These are phyloP conservation scores for Ptilonorhynchus violaceus DNA, from an alignment of 2,113 vertebrate genomes.

Conservation along the genomic window DNA sequence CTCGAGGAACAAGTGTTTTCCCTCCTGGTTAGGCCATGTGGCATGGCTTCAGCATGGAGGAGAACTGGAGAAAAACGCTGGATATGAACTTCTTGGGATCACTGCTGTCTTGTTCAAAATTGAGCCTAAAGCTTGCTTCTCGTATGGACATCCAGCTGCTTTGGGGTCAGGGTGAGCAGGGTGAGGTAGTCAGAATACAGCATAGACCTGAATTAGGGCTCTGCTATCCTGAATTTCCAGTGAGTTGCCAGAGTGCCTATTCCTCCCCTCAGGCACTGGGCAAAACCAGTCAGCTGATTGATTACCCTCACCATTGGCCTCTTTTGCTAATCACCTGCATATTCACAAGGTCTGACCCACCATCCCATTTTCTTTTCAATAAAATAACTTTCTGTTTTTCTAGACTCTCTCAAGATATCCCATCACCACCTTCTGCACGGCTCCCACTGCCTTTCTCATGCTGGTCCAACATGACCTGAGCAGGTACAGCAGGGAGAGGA, in stretches of 20 bases:
- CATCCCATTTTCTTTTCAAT: background rate
- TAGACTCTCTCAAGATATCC: conserved; percentile 80
- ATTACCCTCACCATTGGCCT: fast-evolving
- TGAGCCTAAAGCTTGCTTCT: background rate
- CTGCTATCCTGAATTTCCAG: background rate
- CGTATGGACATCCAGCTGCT: background rate
- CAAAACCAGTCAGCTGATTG: background rate
- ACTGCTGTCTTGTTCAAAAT: background rate
- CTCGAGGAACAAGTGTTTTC: background rate
- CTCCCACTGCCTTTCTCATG: conserved; percentile 77
- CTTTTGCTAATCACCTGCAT: background rate
- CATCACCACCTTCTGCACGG: conserved; percentile 77
- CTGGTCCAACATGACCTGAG: conserved; percentile 75
- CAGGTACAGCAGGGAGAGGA: conserved; percentile 61
- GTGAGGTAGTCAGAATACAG: background rate
- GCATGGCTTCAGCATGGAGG: background rate
- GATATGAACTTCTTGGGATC: background rate
- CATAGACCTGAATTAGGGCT: background rate
- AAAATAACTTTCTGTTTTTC: background rate
- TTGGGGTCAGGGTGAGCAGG: background rate
- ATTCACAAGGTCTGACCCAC: background rate
- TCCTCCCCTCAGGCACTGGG: background rate
- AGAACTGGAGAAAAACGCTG: background rate
- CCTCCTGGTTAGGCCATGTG: background rate
- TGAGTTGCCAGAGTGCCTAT: background rate